These are phyloP conservation scores for Loripinus fragilis DNA, from an alignment of 2,888 invertebrate genomes.

Conservation along the genomic window DNA sequence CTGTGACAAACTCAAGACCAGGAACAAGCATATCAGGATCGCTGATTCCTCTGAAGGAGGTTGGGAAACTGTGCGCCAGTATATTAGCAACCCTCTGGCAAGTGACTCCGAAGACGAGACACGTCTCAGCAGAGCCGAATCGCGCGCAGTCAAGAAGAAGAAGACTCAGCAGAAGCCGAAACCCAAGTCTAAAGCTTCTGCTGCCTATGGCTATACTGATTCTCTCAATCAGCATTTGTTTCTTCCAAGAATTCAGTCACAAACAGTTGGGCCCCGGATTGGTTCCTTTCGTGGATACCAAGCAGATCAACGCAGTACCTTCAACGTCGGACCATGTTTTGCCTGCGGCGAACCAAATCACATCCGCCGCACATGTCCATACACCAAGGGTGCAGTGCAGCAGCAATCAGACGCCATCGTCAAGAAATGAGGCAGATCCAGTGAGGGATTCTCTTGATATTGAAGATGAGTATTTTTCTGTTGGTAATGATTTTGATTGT, in stretches of 20 bases:
- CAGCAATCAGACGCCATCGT: background rate
- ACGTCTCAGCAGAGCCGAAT: slow-evolving; percentile 27
- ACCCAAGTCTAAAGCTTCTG: slow-evolving; percentile 7
- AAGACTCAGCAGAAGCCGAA: slow-evolving; percentile 13
- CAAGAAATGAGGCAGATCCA: background rate
- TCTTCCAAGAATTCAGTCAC: slow-evolving; percentile 12
- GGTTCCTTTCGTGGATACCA: slow-evolving; percentile 7
- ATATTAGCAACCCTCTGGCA: too few species aligned
- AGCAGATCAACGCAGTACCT: too few species aligned
- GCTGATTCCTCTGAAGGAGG: slow-evolving; percentile 39
- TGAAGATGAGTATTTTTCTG: too few species aligned
- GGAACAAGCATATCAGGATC: slow-evolving; percentile 25
- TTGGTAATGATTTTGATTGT: too few species aligned
- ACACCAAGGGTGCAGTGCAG: background rate
- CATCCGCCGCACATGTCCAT: background rate
- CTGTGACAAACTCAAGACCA: background rate
- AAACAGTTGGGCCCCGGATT: slow-evolving; percentile 2
- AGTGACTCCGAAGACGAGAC: slow-evolving; percentile 43
- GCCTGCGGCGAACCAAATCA: background rate
- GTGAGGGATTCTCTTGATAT: slow-evolving; percentile 10
- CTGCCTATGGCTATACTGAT: background rate
- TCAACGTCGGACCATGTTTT: too few species aligned
- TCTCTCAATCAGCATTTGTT: background rate
- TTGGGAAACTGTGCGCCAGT: slow-evolving; percentile 34
- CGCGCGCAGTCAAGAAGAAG: slow-evolving; percentile 19